phyloP scores from a whole-genome alignment of 2,797 vertebrate genomes.

The Dallia pectoralis region DNA sequence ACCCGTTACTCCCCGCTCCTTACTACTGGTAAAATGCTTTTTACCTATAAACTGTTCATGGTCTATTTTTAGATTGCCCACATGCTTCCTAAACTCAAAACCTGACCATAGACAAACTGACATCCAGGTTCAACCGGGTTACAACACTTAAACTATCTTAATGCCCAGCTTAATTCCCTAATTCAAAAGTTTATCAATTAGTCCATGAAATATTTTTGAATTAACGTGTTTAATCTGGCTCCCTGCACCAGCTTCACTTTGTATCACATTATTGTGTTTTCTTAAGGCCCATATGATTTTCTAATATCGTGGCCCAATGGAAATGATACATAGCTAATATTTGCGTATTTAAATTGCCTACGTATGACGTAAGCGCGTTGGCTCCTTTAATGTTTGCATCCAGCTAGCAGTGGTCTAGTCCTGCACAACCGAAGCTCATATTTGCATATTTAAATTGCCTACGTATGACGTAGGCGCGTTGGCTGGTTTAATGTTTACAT shows the following conservation, averaged over 20 bases:
- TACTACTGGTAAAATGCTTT: too few species aligned
- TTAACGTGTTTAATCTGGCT: neutral
- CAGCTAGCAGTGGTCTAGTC: neutral
- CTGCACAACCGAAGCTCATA: neutral
- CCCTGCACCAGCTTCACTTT: neutral
- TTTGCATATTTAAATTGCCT: too few species aligned
- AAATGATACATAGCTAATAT: neutral
- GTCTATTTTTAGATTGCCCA: neutral
- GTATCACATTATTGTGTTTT: neutral
- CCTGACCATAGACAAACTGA: neutral
- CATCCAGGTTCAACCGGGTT: neutral
- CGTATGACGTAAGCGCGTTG: constrained; percentile 13
- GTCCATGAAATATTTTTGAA: neutral
- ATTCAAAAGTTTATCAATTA: neutral
- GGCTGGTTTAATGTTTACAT: constrained; percentile 10
- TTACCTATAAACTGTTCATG: too few species aligned
- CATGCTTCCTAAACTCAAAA: neutral
- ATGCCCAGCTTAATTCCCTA: neutral
- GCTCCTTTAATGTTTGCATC: constrained; percentile 7
- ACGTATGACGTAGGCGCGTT: constrained; percentile 11
- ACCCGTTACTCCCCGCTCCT: too few species aligned
- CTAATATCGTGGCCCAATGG: neutral
- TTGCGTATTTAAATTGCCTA: neutral
- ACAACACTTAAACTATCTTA: too few species aligned
- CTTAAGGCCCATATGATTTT: neutral